Base-by-base conservation (phyloP, 1,140 invertebrate genomes). In the Pseudomyrmex pallidus region DNA sequence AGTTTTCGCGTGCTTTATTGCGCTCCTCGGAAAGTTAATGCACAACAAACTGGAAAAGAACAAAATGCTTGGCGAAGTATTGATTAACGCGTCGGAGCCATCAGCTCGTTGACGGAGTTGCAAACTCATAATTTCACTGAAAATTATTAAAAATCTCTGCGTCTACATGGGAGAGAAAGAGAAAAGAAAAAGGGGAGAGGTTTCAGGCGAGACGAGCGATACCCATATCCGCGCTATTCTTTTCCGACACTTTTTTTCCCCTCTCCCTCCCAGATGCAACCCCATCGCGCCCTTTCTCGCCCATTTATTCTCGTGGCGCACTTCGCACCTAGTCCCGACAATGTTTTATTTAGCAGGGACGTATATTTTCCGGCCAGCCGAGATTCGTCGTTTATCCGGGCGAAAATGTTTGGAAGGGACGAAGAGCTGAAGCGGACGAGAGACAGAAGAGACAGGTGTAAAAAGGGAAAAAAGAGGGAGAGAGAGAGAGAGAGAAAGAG, bases 281-380 rank as follows among this genome's bases (percentile, higher is more conserved):
- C 76, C 64, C 64, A 54, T 70, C 64, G 76, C 44, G 52, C 56
- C 66, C 76, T 80, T 72, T 62, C 76, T 80, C 76, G 66, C 70
- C 76, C 76, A 80, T 80, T 80, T 80, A 80, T 80, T 54, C 66
- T 80, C 76, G 54, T 66, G 66, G 54, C 61, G 76, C 76, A 80
- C 66, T 80, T 46, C 66, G 66, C 66, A 70, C 76, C 66, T 44
- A 67, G 76, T 50, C 66, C 44, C 66, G 54, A 80, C 78, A 74
- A 82, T 82, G 78, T 74, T 82, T 82, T 82, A 82, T 82, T 82
- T 80, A 80, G 76, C 76, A 80, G 76, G 54, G 7, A 70, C 76
- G 76, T 80, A 80, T 80, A 80, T 80, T 80, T 80, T 80, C 76
- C 76, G 66, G 74, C 74, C 63, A 64, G 76, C 76, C 61, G 76